These are phyloP conservation scores for Megalops atlanticus DNA, from an alignment of 2,113 vertebrate species.

Conservation along the genomic window DNA sequence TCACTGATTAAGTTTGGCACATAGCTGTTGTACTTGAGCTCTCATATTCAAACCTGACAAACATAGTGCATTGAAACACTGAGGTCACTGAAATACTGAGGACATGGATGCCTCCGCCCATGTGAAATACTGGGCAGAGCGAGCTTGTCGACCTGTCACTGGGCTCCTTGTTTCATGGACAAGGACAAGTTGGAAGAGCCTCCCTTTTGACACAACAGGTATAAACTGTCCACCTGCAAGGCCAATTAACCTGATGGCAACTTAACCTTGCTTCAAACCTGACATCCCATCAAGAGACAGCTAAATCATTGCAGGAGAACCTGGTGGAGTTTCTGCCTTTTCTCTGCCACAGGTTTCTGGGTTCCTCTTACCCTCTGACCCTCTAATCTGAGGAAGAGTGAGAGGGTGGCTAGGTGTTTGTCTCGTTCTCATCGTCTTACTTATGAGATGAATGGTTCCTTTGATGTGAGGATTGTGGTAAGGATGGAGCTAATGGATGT, in stretches of 20 bases:
- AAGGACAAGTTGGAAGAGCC: not conserved
- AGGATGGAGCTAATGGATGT: not conserved
- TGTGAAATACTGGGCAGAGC: not conserved
- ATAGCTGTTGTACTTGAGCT: not conserved
- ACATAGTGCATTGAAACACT: not conserved
- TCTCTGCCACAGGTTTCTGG: not conserved
- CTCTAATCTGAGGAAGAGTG: not conserved
- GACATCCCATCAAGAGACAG: slow-evolving; percentile 16
- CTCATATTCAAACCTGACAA: not conserved
- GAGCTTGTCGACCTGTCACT: slow-evolving; percentile 2
- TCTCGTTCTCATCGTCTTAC: slow-evolving; percentile 20
- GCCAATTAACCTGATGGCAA: slow-evolving; percentile 12
- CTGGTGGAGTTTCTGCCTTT: not conserved
- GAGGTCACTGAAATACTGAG: too few species aligned
- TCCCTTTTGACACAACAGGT: not conserved
- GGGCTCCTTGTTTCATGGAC: slow-evolving; percentile 6
- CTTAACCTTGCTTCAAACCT: slow-evolving; percentile 6
- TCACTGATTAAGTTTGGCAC: not conserved
- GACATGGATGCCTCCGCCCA: not conserved
- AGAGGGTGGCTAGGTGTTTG: not conserved
- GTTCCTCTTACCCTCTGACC: not conserved
- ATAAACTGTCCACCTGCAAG: slow-evolving; percentile 10
- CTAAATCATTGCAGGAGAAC: not conserved
- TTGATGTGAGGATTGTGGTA: slow-evolving; percentile 6
- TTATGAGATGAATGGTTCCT: not conserved